A percentile compares a stretch with the other conserved stretches of the same genome.
Evolutionary conservation across 2,113 vertebrate genomes (phyloP).

Genomic region (Lophius piscatorius): DNA sequence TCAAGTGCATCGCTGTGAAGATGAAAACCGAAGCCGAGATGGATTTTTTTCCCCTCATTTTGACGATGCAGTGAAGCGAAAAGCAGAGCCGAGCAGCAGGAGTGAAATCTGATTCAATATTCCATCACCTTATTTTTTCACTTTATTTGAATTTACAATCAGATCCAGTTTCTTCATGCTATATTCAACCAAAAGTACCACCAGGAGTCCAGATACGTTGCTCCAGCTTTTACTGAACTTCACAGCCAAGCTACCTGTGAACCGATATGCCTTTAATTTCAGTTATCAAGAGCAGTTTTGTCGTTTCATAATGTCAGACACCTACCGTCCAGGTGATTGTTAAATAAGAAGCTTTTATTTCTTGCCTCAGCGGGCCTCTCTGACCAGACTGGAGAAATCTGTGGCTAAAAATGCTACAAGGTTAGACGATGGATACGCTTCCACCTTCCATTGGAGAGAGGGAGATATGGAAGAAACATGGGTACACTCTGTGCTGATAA

Average conservation of each 20-base stretch:
- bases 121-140: neutral
- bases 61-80: conserved; percentile 17
- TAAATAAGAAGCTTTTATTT: neutral
- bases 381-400: neutral
- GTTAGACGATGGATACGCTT: neutral
- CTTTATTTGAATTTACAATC: conserved; percentile 7
- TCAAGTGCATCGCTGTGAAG: neutral
- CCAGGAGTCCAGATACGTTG: neutral
- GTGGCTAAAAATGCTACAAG: neutral
- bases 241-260: conserved; percentile 20
- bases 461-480: conserved; percentile 14
- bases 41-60: conserved; percentile 16
- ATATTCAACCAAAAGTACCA: neutral
- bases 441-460: too few species aligned
- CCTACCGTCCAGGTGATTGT: neutral
- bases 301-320: too few species aligned
- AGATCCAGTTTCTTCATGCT: too few species aligned
- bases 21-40: conserved; percentile 16
- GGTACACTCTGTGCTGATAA: conserved; percentile 14
- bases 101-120: conserved; percentile 2
- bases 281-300: too few species aligned
- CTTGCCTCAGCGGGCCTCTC: neutral
- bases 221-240: neutral
- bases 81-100: conserved; percentile 6
- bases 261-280: too few species aligned